phyloP scores from a whole-genome alignment of 2,113 vertebrate genomes.

The Gymnocephalus cernua region DNA sequence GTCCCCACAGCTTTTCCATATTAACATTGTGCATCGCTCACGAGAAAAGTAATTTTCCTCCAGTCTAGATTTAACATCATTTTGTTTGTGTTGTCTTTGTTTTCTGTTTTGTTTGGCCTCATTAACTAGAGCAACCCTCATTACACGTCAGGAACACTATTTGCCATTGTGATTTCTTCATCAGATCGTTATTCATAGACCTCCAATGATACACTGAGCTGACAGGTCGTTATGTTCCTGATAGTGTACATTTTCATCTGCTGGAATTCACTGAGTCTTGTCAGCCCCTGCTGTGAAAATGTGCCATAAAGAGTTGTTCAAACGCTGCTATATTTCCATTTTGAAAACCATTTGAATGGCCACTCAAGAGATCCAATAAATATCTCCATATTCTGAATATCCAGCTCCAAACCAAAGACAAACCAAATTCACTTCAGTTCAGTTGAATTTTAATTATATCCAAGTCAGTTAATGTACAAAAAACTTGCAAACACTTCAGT shows the following conservation, averaged over 20 bases:
- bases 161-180: constrained; percentile 20
- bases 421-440: neutral
- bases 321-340: neutral
- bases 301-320: neutral
- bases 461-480: neutral
- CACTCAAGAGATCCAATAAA: constrained; percentile 1
- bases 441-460: neutral
- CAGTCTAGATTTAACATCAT: constrained; percentile 20
- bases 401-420: neutral
- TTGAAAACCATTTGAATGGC: constrained; percentile 1
- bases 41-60: constrained; percentile 40
- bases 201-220: constrained; percentile 1
- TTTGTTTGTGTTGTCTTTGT: constrained; percentile 30
- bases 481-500: too few relatives aligned
- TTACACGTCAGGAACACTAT: constrained; percentile 36
- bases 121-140: constrained; percentile 43
- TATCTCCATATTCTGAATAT: neutral
- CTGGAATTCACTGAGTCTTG: neutral
- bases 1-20: constrained; percentile 8
- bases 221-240: constrained; percentile 15
- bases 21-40: constrained; percentile 37
- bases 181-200: constrained; percentile 39
- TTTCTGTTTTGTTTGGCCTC: constrained; percentile 37
- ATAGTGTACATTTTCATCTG: neutral
- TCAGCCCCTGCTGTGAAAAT: constrained; percentile 34